Conservation (phyloP, 2,797 vertebrate species). For the Myotis vivesi region DNA sequence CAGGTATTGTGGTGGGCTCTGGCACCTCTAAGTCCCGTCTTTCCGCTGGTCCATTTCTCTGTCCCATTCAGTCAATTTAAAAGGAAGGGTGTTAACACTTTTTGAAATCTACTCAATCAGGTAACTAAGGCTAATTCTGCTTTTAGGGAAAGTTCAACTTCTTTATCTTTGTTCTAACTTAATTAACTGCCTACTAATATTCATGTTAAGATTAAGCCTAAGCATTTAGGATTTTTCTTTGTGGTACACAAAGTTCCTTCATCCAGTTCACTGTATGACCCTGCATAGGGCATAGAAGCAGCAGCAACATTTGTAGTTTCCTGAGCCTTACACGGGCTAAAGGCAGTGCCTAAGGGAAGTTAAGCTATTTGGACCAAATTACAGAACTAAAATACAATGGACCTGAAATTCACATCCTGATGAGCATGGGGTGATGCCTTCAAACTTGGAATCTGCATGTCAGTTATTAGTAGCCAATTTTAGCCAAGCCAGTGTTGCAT, state of each 20-base stretch:
- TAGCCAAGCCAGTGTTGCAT: too few species aligned
- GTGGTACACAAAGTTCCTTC: neutral
- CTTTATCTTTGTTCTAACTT: slow-evolving; percentile 6
- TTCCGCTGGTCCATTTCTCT: neutral
- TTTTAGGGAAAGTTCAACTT: slow-evolving; percentile 4
- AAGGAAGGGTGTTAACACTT: neutral
- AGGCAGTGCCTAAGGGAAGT: neutral
- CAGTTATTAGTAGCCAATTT: neutral
- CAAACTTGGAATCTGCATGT: neutral
- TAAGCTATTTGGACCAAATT: neutral
- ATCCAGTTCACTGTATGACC: neutral
- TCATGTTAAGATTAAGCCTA: neutral
- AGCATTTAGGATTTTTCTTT: neutral
- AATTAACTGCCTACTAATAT: neutral
- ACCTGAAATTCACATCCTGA: neutral
- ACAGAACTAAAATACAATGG: neutral
- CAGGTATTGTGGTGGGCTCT: neutral
- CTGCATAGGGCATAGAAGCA: neutral
- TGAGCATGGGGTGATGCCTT: neutral
- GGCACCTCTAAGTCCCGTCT: neutral
- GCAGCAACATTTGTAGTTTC: neutral
- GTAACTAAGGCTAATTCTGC: neutral
- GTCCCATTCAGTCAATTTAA: neutral
- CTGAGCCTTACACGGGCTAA: neutral
- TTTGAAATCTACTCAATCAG: slow-evolving; percentile 7